Evolutionary conservation across 1,140 invertebrate genomes (phyloP).

Genomic region (Adoxophyes honmai): DNA sequence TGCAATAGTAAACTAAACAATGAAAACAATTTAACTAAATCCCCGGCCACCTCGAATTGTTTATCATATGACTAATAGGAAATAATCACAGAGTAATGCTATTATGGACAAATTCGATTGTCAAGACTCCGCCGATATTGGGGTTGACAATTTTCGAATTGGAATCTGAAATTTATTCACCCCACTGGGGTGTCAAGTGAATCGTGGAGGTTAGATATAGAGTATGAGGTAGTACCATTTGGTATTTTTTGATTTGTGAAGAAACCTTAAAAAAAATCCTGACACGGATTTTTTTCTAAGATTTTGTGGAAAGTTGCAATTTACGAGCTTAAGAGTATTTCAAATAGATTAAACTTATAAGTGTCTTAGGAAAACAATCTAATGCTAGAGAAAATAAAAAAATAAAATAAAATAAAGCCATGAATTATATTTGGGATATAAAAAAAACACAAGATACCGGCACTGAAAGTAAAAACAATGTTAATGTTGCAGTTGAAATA

Average conservation of each 20-base stretch:
- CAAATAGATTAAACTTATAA: too few species aligned
- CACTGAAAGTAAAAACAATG: too few species aligned
- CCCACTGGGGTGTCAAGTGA: slow-evolving; percentile 40
- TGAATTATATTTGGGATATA: too few species aligned
- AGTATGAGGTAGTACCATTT: slow-evolving; percentile 21
- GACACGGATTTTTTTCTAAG: too few species aligned
- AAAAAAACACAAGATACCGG: too few species aligned
- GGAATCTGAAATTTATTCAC: slow-evolving; percentile 71
- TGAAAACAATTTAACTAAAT: slow-evolving; percentile 24
- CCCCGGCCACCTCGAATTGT: slow-evolving; percentile 45
- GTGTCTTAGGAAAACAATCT: too few species aligned
- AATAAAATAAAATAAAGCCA: too few species aligned
- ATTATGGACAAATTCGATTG: slow-evolving; percentile 54
- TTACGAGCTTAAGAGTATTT: too few species aligned
- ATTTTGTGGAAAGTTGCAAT: too few species aligned
- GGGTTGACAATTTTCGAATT: slow-evolving; percentile 72
- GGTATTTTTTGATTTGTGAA: background rate
- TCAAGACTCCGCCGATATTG: slow-evolving; percentile 50
- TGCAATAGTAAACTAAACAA: slow-evolving; percentile 10
- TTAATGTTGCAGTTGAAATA: too few species aligned
- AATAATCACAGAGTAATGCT: slow-evolving; percentile 59
- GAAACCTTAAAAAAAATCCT: too few species aligned
- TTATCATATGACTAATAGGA: slow-evolving; percentile 68
- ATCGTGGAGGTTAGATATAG: background rate
- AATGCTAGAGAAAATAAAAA: too few species aligned